These are phyloP conservation scores for Pithys albifrons DNA, from an alignment of 2,113 vertebrate species.

Conservation along the genomic window DNA sequence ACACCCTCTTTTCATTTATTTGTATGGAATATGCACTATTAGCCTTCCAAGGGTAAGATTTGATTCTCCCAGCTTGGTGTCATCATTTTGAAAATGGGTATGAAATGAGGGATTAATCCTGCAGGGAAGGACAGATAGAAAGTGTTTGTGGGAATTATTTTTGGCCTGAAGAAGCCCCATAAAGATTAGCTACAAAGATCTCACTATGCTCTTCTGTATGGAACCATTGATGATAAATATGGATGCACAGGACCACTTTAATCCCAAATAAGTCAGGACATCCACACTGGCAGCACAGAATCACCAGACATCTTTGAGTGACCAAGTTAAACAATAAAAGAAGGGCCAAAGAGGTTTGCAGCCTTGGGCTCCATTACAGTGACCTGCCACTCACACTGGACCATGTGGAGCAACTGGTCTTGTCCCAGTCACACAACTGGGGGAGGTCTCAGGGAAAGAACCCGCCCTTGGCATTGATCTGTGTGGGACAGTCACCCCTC, in stretches of 20 bases:
- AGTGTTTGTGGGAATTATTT: slow-evolving; percentile 56
- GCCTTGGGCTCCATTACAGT: neutral
- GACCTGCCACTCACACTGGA: neutral
- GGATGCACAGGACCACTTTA: neutral
- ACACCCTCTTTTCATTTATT: neutral
- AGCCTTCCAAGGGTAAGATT: neutral
- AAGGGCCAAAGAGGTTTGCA: neutral
- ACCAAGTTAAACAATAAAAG: neutral
- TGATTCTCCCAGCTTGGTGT: neutral
- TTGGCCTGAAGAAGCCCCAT: slow-evolving; percentile 34
- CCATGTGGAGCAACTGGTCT: neutral
- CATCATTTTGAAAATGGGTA: neutral
- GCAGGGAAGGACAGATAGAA: neutral
- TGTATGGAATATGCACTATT: neutral
- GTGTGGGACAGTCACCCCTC: neutral
- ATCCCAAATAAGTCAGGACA: neutral
- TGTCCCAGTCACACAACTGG: neutral
- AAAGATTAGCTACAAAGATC: slow-evolving; percentile 35
- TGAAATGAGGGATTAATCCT: slow-evolving; percentile 30
- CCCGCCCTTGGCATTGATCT: neutral
- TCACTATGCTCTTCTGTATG: slow-evolving; percentile 7
- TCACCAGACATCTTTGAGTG: neutral
- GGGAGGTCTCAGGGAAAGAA: neutral
- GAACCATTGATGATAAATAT: slow-evolving; percentile 26
- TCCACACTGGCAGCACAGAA: neutral